A percentile compares a stretch with the other conserved stretches of the same genome.
Conservation (phyloP, 2,113 vertebrate species). For the Corvus hawaiiensis region DNA sequence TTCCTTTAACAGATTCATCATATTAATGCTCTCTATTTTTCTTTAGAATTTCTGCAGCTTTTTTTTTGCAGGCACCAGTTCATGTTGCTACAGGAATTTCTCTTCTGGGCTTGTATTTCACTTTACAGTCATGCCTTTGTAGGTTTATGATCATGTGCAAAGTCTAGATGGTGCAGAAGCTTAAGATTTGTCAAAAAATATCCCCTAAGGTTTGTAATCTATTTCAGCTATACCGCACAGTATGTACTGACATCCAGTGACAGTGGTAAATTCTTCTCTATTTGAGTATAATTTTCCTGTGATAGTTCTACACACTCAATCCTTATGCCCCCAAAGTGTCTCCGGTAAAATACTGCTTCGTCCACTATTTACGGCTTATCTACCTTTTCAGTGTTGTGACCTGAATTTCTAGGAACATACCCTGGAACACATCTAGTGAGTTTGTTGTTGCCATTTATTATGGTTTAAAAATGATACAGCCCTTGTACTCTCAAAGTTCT, state of each 20-base stretch:
- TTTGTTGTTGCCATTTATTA: background rate
- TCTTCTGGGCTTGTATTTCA: constrained; percentile 35
- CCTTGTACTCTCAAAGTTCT: background rate
- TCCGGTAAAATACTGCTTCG: background rate
- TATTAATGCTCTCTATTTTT: background rate
- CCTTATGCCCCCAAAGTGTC: background rate
- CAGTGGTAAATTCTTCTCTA: constrained; percentile 11
- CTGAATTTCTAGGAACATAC: background rate
- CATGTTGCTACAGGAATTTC: constrained; percentile 15
- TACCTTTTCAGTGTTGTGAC: background rate
- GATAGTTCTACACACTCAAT: background rate
- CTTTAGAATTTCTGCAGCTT: background rate
- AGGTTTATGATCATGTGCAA: background rate
- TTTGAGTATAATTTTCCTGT: constrained; percentile 9
- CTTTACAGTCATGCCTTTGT: constrained; percentile 36
- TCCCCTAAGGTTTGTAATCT: constrained; percentile 30
- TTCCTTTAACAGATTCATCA: background rate
- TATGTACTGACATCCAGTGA: constrained; percentile 7
- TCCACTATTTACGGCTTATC: background rate
- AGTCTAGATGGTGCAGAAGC: constrained; percentile 13
- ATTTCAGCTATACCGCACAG: background rate
- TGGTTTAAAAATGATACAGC: background rate
- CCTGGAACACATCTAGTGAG: background rate
- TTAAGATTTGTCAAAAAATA: constrained; percentile 39
- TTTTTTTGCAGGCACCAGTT: background rate